phyloP scores from a whole-genome alignment of 2,113 vertebrate species.

The Apus apus region DNA sequence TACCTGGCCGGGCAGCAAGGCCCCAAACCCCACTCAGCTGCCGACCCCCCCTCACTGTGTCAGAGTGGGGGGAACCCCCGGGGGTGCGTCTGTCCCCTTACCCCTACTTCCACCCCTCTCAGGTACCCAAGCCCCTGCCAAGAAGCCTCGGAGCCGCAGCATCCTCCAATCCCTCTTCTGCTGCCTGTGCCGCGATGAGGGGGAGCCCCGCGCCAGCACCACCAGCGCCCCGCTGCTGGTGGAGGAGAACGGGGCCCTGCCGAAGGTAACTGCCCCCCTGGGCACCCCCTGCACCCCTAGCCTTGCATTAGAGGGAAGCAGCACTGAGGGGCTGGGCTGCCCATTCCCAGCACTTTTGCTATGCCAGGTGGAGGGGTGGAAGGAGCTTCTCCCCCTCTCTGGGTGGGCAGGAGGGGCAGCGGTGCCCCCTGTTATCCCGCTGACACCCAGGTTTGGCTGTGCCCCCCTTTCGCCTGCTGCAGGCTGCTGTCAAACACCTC shows the following conservation, averaged over 20 bases:
- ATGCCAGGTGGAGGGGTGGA: background rate
- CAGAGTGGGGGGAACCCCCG: fast-evolving
- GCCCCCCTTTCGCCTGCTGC: background rate
- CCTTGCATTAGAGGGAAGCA: background rate
- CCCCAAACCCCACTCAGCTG: background rate
- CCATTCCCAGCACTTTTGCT: fast-evolving
- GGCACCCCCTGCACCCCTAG: too few relatives aligned
- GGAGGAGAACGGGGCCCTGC: constrained; percentile 80
- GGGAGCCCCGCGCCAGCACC: constrained; percentile 72
- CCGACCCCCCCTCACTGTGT: background rate
- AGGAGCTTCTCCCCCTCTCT: fast-evolving
- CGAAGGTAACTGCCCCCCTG: constrained; percentile 71
- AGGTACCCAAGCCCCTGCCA: constrained; percentile 68
- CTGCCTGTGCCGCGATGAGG: constrained; percentile 79
- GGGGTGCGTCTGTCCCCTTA: too few relatives aligned
- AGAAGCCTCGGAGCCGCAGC: constrained; percentile 79
- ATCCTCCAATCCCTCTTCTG: constrained; percentile 82
- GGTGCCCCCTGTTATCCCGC: background rate
- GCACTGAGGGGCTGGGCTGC: background rate
- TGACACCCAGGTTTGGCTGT: background rate
- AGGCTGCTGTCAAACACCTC: constrained; percentile 83
- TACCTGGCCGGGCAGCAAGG: background rate
- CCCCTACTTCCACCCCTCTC: background rate
- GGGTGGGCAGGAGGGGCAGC: background rate
- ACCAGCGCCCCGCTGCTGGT: constrained; percentile 73